phyloP scores from a whole-genome alignment of 1,140 invertebrate species.

The Diorhabda elongata region DNA sequence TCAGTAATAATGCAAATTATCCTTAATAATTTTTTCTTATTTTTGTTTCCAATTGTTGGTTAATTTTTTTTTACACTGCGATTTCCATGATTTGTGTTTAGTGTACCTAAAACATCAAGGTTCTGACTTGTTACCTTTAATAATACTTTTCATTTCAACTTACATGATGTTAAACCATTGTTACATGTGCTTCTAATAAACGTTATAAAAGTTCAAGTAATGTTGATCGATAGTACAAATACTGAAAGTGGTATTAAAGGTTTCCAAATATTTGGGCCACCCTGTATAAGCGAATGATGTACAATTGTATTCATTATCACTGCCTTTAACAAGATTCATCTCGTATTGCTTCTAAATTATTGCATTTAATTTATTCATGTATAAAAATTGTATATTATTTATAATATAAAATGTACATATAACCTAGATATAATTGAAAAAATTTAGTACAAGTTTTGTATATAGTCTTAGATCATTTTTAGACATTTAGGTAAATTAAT shows the following conservation, averaged over 20 bases:
- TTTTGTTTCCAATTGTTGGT: no score
- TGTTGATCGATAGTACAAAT: no score
- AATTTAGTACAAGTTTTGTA: slow-evolving; percentile 33
- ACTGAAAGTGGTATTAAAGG: neutral
- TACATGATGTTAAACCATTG: no score
- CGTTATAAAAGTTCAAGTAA: no score
- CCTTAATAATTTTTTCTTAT: no score
- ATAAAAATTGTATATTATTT: slow-evolving; percentile 26
- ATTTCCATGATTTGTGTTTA: no score
- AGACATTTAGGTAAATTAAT: slow-evolving; percentile 31
- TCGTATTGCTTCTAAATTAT: slow-evolving; percentile 34
- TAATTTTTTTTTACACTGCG: no score
- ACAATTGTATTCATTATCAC: slow-evolving; percentile 33
- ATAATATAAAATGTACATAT: slow-evolving; percentile 22
- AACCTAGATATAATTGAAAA: slow-evolving; percentile 16
- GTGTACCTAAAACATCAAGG: no score
- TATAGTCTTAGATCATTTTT: slow-evolving; percentile 27
- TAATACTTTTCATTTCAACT: no score
- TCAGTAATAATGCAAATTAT: no score
- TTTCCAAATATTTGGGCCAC: slow-evolving; percentile 9
- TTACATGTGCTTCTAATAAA: no score
- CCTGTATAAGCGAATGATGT: neutral
- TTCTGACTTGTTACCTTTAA: no score
- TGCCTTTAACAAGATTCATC: slow-evolving; percentile 28
- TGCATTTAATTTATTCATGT: slow-evolving; percentile 32